These are phyloP conservation scores for Troides aeacus DNA, from an alignment of 2,888 invertebrate genomes.

Conservation along the genomic window DNA sequence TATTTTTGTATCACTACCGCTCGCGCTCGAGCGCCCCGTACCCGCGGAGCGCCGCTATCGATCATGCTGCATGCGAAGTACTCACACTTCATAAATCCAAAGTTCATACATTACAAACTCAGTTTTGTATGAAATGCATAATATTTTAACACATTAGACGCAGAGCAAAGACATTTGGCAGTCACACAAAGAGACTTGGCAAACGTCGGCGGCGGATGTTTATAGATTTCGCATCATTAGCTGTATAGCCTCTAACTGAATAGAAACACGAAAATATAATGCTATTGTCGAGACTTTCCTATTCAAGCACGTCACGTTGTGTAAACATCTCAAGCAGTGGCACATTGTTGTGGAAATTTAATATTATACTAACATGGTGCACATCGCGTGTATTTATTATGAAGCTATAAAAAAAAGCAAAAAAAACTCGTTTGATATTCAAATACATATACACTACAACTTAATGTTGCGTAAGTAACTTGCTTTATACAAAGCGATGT, in stretches of 20 bases:
- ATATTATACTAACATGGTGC: too few species aligned
- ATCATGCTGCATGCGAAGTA: background rate
- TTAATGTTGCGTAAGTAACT: too few species aligned
- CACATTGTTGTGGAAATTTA: too few species aligned
- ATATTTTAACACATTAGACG: background rate
- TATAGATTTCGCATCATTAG: background rate
- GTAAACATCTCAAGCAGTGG: too few species aligned
- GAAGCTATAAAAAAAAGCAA: too few species aligned
- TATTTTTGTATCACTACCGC: background rate
- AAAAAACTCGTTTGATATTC: too few species aligned
- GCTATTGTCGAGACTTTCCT: too few species aligned
- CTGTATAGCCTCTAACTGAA: background rate
- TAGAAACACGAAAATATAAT: background rate
- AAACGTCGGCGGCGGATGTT: constrained; percentile 1
- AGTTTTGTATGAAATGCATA: background rate
- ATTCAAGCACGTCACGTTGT: too few species aligned
- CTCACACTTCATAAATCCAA: background rate
- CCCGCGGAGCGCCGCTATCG: background rate
- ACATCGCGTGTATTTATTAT: too few species aligned
- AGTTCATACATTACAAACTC: background rate
- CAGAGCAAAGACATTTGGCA: constrained; percentile 8
- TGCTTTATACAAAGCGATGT: too few species aligned
- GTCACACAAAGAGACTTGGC: constrained; percentile 10
- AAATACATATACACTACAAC: too few species aligned
- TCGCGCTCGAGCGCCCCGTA: background rate